Evolutionary conservation across 2,888 invertebrate genomes (phyloP), one percentile per base, ranked within the genome.

Genomic region (Mimas tiliae): DNA sequence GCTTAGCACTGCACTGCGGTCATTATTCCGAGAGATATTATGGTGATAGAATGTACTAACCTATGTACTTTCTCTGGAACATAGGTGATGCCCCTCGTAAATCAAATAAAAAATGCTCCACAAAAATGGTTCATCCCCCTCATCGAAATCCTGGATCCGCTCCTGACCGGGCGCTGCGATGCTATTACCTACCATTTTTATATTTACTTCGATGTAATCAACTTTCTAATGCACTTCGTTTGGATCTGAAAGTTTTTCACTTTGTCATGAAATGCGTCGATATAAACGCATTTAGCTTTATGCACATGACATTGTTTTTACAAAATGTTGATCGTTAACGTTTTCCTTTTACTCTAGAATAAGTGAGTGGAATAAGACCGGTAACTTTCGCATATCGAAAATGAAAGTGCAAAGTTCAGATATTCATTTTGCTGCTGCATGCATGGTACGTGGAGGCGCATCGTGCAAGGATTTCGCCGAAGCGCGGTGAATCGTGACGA

Each of bases 401-500:
- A 75, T 64, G 82, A 83, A 84, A 85, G 83, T 82, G 74, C 76
- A 81, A 82, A 81, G 80, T 78, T 81, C 76, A 74, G 74, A 77
- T 77, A 77, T 76, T 73, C 72, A 78, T 73, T 77, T 79, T 74
- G 67, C 68, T 74, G 67, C 68, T 52, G 12, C 16, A 47, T 68
- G 72, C 73, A 74, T 76, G 74, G 75, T 72, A 73, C 69, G 70
- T 63, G 74, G 76, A 76, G 71, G 76, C 74, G 73, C 71, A 68
- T 69, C 66, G 74, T 65, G 71, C 69, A 73, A 74, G 79, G 77
- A 81, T 85, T 89, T 88, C 87, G 83, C 77, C 78, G 86, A 87
- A 88, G 83, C 75, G 84, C 85, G 84, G 64, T 85, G 84, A 78
- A 81, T 83, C 84, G 86, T 88, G 83, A 86, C 86, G 83, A 82